phyloP scores from a whole-genome alignment of 2,113 vertebrate genomes.

The Girardinichthys multiradiatus region DNA sequence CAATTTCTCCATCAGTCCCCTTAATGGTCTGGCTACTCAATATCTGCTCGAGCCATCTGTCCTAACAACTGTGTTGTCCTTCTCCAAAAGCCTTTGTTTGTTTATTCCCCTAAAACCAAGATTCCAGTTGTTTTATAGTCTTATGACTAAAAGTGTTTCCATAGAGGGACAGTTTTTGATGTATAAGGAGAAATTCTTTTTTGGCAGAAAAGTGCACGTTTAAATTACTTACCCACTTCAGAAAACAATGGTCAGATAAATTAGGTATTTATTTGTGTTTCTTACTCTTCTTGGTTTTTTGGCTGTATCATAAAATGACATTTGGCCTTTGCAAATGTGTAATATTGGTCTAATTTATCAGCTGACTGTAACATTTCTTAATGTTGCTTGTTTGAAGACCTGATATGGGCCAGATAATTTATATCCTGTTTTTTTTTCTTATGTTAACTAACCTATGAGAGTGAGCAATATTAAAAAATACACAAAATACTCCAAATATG shows the following conservation, averaged over 20 bases:
- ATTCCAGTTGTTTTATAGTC: too few relatives aligned
- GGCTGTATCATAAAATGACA: too few relatives aligned
- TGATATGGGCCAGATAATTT: not conserved
- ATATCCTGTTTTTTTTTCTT: not conserved
- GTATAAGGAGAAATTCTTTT: too few relatives aligned
- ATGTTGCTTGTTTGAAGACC: not conserved
- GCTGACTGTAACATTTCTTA: not conserved
- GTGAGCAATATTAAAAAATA: not conserved
- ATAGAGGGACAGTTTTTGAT: too few relatives aligned
- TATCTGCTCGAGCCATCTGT: too few relatives aligned
- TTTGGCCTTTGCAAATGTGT: not conserved
- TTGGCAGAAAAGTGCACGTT: too few relatives aligned
- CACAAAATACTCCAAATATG: not conserved
- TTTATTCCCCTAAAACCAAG: too few relatives aligned
- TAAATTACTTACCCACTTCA: not conserved
- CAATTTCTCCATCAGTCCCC: too few relatives aligned
- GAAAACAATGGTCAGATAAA: not conserved
- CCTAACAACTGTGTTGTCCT: too few relatives aligned
- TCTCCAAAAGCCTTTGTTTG: too few relatives aligned
- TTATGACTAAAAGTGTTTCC: too few relatives aligned
- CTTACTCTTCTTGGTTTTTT: not conserved
- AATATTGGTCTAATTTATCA: not conserved
- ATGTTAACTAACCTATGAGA: not conserved
- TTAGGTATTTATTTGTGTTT: not conserved
- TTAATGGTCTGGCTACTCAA: too few relatives aligned